Conservation (phyloP, 2,797 vertebrate genomes). For the Lepus townsendii region DNA sequence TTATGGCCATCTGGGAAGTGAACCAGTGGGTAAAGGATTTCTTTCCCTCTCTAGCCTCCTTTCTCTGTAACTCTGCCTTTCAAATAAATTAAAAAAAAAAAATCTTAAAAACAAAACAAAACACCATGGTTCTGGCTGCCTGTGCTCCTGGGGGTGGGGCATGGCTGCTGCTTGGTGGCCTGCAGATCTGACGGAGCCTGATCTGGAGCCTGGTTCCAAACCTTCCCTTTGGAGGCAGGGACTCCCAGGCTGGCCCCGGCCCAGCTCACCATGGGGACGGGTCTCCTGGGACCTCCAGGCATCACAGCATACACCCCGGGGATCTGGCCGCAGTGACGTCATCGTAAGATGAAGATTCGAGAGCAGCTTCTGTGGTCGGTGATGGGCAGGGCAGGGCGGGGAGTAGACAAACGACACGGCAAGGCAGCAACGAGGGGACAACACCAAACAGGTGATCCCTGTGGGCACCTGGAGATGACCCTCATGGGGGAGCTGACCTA, state of each 20-base stretch:
- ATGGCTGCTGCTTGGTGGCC: neutral
- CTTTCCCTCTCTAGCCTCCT: too few relatives aligned
- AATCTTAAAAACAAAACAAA: too few relatives aligned
- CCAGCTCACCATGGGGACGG: neutral
- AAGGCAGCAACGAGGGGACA: fast-evolving
- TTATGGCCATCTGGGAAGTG: too few relatives aligned
- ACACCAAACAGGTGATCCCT: neutral
- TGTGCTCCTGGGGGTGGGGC: neutral
- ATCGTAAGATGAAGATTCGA: neutral
- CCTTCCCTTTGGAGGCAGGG: neutral
- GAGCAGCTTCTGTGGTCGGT: neutral
- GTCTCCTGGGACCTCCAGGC: neutral
- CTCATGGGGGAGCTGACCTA: neutral
- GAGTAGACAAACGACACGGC: neutral
- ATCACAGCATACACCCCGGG: too few relatives aligned
- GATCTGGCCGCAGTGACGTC: too few relatives aligned
- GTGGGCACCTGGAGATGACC: neutral
- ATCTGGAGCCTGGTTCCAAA: neutral
- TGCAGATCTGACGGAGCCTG: neutral
- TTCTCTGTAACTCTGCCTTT: too few relatives aligned
- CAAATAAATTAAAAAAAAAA: too few relatives aligned
- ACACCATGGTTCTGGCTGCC: neutral
- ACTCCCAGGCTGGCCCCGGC: neutral
- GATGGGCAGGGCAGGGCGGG: neutral
- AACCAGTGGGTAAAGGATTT: too few relatives aligned